Evolutionary conservation across 2,113 vertebrate genomes (phyloP), one percentile per base, ranked within the genome.

Genomic region (Sapajus apella): DNA sequence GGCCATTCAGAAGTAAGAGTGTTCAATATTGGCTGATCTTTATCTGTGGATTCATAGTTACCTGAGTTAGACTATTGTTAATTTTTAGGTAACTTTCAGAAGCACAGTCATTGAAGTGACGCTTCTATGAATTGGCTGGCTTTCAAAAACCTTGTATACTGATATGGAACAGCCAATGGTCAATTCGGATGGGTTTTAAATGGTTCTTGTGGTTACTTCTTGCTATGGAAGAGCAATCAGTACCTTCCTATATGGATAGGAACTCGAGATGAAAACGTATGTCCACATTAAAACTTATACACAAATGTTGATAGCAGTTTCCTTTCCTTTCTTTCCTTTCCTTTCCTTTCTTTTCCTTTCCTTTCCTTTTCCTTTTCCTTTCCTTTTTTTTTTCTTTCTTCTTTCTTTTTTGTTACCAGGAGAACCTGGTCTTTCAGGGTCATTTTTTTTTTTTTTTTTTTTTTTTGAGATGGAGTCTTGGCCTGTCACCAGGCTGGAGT

Each of bases 91-190:
- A 79, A 12, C 21, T 85, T 73, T 88, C 70, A 88, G 88, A 89
- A 85, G 83, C 43, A 30, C 12, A 17, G 70, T 37, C 10, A 4
- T 72, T 79, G 79, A 72, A 18, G 40, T 52, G 12, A 91, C 84
- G 58, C 58, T 61, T 21, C 58, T 83, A 10, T 25, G 56, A 68
- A 92, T 50, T 84, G 55, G 45, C 47, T 81, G 52, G 35, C 61
- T 79, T 89, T 88, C 79, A 72, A 75, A 96, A 96, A 96, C 55
- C n/a, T n/a, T 55, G 64, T 45, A 11, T 50, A 40, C 18, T 68
- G 27, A 17, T 80, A 43, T 73, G 47, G 82, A 50, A 72, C 37
- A 68, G 30, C 82, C 76, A 68, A 40, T 91, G 82, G 79, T 86
- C 37, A n/a, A 64, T 80, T 61, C 18, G 6, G 27, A 30, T 90